Conservation (phyloP, 2,888 invertebrate genomes). For the Aproaerema taeniolella region DNA sequence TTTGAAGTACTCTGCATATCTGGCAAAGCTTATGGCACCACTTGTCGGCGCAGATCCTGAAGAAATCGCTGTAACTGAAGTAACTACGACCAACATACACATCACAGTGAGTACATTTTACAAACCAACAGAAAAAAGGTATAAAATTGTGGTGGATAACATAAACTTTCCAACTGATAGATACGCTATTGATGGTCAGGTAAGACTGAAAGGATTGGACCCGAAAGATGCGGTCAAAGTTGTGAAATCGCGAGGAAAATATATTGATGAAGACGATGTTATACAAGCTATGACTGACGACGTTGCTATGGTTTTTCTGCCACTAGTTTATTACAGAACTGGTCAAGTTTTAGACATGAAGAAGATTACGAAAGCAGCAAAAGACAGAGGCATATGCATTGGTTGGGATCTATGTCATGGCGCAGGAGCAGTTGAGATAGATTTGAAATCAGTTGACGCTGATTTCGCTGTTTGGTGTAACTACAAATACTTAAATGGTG, state of each 20-base stretch:
- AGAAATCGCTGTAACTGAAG: conserved; percentile 43
- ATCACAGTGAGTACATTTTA: conserved; percentile 58
- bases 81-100: conserved; percentile 53
- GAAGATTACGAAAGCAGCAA: conserved; percentile 47
- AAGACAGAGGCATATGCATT: conserved; percentile 41
- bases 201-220: conserved; percentile 48
- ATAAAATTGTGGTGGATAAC: conserved; percentile 58
- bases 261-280: conserved; percentile 48
- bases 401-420: conserved; percentile 65
- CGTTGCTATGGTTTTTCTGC: conserved; percentile 46
- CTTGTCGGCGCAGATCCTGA: conserved; percentile 48
- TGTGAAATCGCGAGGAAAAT: conserved; percentile 37
- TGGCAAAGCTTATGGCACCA: conserved; percentile 51
- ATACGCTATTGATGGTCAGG: conserved; percentile 60
- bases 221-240: conserved; percentile 55
- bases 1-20: conserved; percentile 39
- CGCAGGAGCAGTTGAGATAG: conserved; percentile 47
- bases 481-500: conserved; percentile 63
- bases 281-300: conserved; percentile 58
- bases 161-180: conserved; percentile 61
- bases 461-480: conserved; percentile 68
- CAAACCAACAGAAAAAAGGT: conserved; percentile 44
- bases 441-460: conserved; percentile 47
- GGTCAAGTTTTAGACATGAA: conserved; percentile 57
- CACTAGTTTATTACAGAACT: conserved; percentile 51